These are phyloP conservation scores for Stomatorhinus walkeri DNA, from an alignment of 2,797 vertebrate genomes.

Conservation along the genomic window DNA sequence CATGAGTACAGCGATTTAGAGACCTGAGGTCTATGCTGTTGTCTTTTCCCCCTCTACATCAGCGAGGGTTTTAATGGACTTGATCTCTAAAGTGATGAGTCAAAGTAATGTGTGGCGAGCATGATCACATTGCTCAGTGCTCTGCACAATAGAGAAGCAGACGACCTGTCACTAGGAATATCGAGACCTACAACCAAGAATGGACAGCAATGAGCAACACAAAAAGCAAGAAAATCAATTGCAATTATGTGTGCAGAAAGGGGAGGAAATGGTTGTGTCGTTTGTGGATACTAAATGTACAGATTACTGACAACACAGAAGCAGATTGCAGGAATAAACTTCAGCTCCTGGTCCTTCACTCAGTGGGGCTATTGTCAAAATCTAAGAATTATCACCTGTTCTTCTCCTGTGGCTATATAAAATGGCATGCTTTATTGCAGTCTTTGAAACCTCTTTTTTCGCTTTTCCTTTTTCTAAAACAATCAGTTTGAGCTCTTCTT, in stretches of 20 bases:
- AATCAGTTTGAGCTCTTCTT: constrained; percentile 6
- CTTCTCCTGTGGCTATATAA: neutral
- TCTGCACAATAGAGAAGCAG: neutral
- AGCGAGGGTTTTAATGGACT: neutral
- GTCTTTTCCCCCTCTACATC: neutral
- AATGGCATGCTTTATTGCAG: neutral
- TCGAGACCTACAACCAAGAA: neutral
- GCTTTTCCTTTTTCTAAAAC: neutral
- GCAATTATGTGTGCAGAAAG: constrained; percentile 66
- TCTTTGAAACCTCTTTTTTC: neutral
- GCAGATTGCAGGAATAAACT: constrained; percentile 37
- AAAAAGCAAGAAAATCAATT: constrained; percentile 47
- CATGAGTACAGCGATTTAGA: neutral
- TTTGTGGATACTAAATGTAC: constrained; percentile 53
- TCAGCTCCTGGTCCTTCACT: neutral
- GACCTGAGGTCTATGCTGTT: neutral
- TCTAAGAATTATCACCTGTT: neutral
- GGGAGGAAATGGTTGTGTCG: constrained; percentile 58
- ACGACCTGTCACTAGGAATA: neutral
- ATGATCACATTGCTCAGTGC: neutral
- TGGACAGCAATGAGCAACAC: neutral
- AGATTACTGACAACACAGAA: constrained; percentile 58
- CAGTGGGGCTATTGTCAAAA: neutral
- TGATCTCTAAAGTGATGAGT: constrained; percentile 11
- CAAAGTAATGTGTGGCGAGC: neutral